These are phyloP conservation scores for Drosophila yooni DNA, from an alignment of 2,888 invertebrate genomes.

Conservation along the genomic window DNA sequence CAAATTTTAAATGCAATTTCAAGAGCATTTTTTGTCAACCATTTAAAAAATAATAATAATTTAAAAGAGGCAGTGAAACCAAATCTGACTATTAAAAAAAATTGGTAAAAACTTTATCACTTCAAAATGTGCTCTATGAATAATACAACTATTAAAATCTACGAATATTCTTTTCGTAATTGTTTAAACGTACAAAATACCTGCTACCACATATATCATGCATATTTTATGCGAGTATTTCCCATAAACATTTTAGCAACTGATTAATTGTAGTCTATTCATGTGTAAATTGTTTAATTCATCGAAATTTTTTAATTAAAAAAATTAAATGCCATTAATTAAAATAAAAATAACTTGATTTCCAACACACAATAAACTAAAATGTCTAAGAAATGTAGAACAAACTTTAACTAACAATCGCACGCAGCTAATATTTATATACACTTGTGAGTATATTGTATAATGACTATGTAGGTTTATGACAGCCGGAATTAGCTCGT, in stretches of 20 bases:
- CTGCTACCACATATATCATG: conserved; percentile 39
- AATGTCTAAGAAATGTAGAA: neutral
- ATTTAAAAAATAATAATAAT: conserved; percentile 9
- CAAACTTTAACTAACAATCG: conserved; percentile 21
- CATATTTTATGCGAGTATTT: conserved; percentile 39
- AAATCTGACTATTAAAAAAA: conserved; percentile 15
- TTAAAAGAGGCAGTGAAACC: neutral
- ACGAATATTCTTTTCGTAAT: conserved; percentile 24
- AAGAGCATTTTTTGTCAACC: neutral
- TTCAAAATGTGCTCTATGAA: conserved; percentile 41
- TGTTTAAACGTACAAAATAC: conserved; percentile 42
- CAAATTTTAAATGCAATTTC: conserved; percentile 1
- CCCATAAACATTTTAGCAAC: conserved; percentile 22
- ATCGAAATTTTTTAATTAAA: neutral
- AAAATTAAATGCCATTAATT: neutral
- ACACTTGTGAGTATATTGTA: conserved; percentile 24
- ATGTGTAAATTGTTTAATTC: conserved; percentile 45
- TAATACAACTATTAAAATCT: conserved; percentile 52
- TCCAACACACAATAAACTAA: neutral
- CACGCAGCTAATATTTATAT: conserved; percentile 18
- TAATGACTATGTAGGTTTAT: conserved; percentile 21
- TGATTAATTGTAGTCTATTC: conserved; percentile 50
- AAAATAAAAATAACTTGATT: neutral
- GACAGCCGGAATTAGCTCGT: conserved; percentile 45
- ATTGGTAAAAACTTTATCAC: conserved; percentile 39